Conservation (phyloP, 1,140 invertebrate genomes). For the Micrasema longulum region DNA sequence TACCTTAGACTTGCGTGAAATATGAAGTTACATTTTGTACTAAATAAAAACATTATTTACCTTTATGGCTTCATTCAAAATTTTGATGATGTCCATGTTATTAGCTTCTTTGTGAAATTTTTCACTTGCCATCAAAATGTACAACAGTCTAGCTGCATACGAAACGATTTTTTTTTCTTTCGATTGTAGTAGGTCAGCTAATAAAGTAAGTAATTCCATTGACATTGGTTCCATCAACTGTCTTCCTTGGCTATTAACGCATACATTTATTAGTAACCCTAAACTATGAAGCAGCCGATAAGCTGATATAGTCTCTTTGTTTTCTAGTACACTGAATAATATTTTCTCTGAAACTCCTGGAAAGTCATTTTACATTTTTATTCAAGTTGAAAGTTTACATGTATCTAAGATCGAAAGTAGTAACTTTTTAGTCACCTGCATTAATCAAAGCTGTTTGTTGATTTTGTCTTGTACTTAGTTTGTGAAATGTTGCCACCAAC, state of each 20-base stretch:
- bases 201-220: constrained; percentile 39
- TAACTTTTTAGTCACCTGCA: constrained; percentile 36
- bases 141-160: constrained; percentile 44
- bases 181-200: constrained; percentile 42
- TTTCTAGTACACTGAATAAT: constrained; percentile 43
- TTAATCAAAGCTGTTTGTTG: constrained; percentile 49
- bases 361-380: constrained; percentile 17
- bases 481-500: constrained; percentile 51
- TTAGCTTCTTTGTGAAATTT: constrained; percentile 50
- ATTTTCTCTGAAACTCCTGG: constrained; percentile 50
- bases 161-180: constrained; percentile 50
- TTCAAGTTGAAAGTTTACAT: neutral
- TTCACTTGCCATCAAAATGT: constrained; percentile 50
- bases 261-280: constrained; percentile 49
- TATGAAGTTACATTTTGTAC: neutral
- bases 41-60: constrained; percentile 25
- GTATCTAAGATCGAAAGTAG: neutral
- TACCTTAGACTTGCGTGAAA: no score
- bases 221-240: constrained; percentile 41
- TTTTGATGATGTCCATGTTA: constrained; percentile 36
- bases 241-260: constrained; percentile 38
- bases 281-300: constrained; percentile 47
- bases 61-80: constrained; percentile 39
- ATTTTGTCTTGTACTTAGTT: constrained; percentile 46
- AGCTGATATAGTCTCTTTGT: constrained; percentile 40